phyloP scores from a whole-genome alignment of 1,140 invertebrate genomes.

The Bombus affinis region DNA sequence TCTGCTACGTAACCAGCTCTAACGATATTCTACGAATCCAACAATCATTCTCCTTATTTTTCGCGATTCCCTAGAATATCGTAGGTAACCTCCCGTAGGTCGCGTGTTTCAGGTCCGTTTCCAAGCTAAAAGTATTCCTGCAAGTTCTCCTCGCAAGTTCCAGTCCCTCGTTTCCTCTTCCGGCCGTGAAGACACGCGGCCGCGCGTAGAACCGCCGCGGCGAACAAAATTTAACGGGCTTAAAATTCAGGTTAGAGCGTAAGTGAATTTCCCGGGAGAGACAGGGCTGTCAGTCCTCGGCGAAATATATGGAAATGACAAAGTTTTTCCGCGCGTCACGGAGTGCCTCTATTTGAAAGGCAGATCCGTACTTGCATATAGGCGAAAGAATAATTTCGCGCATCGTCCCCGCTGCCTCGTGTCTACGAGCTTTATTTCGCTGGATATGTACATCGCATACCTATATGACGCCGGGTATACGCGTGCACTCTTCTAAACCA shows the following conservation, averaged over 20 bases:
- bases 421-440: constrained; percentile 28
- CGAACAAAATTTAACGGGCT: constrained; percentile 44
- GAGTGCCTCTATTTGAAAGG: constrained; percentile 65
- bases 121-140: background rate
- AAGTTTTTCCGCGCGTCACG: constrained; percentile 60
- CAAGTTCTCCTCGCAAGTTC: background rate
- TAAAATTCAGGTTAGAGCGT: constrained; percentile 58
- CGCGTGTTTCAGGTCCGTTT: background rate
- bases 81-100: background rate
- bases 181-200: background rate
- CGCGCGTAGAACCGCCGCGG: background rate
- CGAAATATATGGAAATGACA: constrained; percentile 63
- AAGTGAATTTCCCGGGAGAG: constrained; percentile 58
- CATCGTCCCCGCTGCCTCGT: constrained; percentile 12
- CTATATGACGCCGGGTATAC: background rate
- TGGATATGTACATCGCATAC: background rate
- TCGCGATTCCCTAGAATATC: background rate
- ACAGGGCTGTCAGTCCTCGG: constrained; percentile 16
- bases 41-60: background rate
- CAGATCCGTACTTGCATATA: constrained; percentile 58
- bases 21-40: background rate
- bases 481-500: background rate
- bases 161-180: too few species aligned
- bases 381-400: constrained; percentile 64
- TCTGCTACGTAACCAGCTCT: background rate